A percentile compares a stretch with the other conserved stretches of the same genome.
Conservation (phyloP, 2,113 vertebrate species). For the Urocitellus parryii region DNA sequence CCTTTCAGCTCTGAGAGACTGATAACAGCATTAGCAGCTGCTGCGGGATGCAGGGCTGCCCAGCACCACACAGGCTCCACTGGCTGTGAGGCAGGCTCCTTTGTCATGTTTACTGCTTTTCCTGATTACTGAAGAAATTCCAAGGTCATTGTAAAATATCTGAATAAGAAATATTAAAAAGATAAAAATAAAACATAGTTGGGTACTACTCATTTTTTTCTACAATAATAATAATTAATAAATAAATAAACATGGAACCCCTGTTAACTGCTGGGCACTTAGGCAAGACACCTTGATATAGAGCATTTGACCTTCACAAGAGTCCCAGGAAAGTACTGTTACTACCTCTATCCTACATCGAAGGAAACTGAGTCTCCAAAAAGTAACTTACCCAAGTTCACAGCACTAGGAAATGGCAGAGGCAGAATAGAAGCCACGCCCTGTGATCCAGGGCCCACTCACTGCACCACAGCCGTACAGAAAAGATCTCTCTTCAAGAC, state of each 20-base stretch:
- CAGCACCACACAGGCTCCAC: fast-evolving
- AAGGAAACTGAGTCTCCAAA: neutral
- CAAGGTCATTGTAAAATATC: constrained; percentile 7
- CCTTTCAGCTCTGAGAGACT: neutral
- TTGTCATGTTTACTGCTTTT: constrained; percentile 38
- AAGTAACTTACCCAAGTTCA: neutral
- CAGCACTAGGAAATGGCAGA: neutral
- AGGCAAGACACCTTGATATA: neutral
- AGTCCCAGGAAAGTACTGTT: neutral
- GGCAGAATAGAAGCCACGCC: neutral
- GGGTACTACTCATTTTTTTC: neutral
- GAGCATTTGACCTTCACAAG: neutral
- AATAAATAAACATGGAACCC: neutral
- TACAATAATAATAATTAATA: neutral
- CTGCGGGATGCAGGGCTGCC: neutral
- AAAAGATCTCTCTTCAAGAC: neutral
- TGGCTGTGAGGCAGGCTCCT: neutral
- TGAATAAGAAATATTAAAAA: constrained; percentile 2
- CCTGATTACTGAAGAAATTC: constrained; percentile 59
- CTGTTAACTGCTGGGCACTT: neutral
- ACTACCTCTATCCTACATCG: neutral
- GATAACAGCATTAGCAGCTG: neutral
- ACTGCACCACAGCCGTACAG: neutral
- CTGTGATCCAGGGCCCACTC: neutral
- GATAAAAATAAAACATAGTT: neutral